Percentiles rank a stretch among this genome's conserved stretches.
Conservation (phyloP, 2,797 vertebrate genomes). For the Amphiprion clarkii region DNA sequence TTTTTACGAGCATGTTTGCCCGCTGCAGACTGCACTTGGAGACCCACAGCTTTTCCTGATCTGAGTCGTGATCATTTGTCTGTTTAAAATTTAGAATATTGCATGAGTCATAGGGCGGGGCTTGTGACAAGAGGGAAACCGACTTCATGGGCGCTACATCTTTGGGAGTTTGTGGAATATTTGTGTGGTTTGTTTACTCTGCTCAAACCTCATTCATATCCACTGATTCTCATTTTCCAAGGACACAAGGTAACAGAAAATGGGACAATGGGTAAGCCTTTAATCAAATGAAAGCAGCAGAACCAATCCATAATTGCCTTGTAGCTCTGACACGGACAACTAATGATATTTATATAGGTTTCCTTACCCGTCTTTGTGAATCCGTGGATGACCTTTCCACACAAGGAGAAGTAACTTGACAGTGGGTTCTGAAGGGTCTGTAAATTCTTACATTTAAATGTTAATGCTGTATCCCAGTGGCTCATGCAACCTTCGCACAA, state of each 20-base stretch:
- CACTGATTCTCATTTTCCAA: constrained; percentile 40
- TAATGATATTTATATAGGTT: background rate
- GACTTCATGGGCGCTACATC: background rate
- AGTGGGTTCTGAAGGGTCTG: background rate
- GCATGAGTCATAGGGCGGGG: constrained; percentile 30
- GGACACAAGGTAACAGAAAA: constrained; percentile 20
- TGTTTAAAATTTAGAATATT: constrained; percentile 19
- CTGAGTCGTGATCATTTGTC: constrained; percentile 18
- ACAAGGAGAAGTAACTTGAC: background rate
- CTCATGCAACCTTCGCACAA: background rate
- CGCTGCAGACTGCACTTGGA: constrained; percentile 7
- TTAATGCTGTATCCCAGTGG: background rate
- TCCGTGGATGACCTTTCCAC: constrained; percentile 29
- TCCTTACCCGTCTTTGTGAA: background rate
- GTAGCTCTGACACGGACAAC: constrained; percentile 1
- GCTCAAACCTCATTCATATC: background rate
- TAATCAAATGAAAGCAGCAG: constrained; percentile 40
- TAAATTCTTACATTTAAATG: no score
- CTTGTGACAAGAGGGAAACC: constrained; percentile 1
- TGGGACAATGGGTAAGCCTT: constrained; percentile 36
- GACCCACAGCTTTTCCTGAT: constrained; percentile 1
- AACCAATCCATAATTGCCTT: constrained; percentile 16
- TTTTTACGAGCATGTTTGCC: constrained; percentile 11
- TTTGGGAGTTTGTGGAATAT: constrained; percentile 1
- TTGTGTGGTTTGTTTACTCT: constrained; percentile 24